Conservation (phyloP, 2,888 invertebrate species). For the Drosophila gaucha region DNA sequence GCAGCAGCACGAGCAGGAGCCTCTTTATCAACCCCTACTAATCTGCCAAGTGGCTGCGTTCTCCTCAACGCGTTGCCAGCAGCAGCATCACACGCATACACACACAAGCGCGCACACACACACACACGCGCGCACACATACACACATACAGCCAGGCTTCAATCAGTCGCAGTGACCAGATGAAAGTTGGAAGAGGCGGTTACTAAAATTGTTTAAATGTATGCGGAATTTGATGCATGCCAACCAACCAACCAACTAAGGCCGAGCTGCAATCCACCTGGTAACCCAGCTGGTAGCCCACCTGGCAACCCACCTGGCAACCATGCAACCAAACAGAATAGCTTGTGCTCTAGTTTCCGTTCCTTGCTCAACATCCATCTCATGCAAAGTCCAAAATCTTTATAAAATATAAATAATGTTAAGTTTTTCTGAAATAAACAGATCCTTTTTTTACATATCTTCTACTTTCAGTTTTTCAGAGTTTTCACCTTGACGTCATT, state of each 20-base stretch:
- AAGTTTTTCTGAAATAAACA: no score
- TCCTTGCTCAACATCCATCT: neutral
- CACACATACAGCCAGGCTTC: neutral
- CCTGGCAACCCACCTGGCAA: neutral
- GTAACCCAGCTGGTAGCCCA: neutral
- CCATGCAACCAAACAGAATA: no score
- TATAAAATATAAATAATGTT: no score
- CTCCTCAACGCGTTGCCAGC: conserved; percentile 28
- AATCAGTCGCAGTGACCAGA: conserved; percentile 23
- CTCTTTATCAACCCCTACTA: conserved; percentile 54
- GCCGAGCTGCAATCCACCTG: neutral
- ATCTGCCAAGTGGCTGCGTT: conserved; percentile 39
- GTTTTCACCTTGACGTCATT: no score
- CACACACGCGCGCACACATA: neutral
- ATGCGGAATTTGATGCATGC: conserved; percentile 13
- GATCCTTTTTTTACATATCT: no score
- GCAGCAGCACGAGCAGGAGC: conserved; percentile 15
- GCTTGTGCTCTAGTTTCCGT: neutral
- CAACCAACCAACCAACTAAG: neutral
- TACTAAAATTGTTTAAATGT: conserved; percentile 24
- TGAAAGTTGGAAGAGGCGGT: conserved; percentile 3
- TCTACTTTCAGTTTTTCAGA: no score
- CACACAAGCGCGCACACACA: neutral
- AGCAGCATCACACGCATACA: conserved; percentile 17
- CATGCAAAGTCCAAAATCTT: no score